Evolutionary conservation across 2,113 vertebrate species (phyloP).

Genomic region (Channa argus): DNA sequence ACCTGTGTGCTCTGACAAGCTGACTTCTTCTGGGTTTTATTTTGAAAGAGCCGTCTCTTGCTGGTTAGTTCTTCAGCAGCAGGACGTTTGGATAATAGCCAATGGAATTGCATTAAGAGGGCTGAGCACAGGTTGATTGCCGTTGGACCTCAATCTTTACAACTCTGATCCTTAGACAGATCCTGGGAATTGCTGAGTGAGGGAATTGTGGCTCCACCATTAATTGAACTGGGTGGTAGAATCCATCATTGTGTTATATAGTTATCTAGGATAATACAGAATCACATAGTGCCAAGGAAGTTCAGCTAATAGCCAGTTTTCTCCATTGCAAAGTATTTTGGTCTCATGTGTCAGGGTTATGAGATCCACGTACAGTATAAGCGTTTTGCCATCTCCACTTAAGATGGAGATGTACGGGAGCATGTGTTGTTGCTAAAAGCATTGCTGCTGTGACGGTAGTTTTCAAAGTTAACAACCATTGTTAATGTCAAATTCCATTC

Average conservation of each 20-base stretch:
- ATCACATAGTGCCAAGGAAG: not conserved
- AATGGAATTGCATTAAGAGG: constrained; percentile 4
- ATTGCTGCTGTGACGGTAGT: too few relatives aligned
- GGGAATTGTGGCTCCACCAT: not conserved
- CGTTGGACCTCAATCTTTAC: constrained; percentile 55
- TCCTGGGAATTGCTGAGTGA: not conserved
- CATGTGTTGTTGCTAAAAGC: not conserved
- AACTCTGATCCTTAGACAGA: constrained; percentile 17
- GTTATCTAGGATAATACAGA: constrained; percentile 6
- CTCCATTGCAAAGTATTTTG: too few relatives aligned
- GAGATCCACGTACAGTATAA: too few relatives aligned
- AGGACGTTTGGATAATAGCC: constrained; percentile 11
- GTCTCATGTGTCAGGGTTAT: too few relatives aligned
- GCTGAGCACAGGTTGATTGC: constrained; percentile 44
- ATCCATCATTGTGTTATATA: constrained; percentile 12
- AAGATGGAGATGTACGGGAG: not conserved
- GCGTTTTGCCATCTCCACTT: not conserved
- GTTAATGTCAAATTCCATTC: too few relatives aligned
- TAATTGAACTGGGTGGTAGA: constrained; percentile 15
- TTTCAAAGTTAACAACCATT: too few relatives aligned
- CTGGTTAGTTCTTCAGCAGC: not conserved
- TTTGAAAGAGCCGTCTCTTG: constrained; percentile 62
- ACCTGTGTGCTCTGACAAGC: constrained; percentile 27
- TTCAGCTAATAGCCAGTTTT: not conserved
- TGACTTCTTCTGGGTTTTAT: constrained; percentile 54